Percentiles rank a stretch among this genome's conserved stretches.
These are phyloP conservation scores for Spongilla lacustris DNA, from an alignment of 37 sponge, comb jelly and placozoan genomes.

Conservation along the genomic window DNA sequence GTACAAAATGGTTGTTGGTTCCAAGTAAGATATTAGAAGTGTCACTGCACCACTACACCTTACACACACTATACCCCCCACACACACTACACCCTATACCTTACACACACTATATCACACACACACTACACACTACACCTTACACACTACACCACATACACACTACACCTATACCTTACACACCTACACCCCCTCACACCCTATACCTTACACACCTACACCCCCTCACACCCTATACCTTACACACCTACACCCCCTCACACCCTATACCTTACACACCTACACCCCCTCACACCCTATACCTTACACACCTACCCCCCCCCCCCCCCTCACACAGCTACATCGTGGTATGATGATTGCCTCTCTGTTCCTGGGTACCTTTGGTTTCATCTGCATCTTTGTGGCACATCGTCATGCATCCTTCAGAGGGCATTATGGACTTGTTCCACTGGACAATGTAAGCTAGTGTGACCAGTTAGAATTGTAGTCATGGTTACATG, in stretches of 20 bases:
- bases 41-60: neutral
- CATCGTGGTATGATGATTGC: constrained; percentile 49
- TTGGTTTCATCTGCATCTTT: constrained; percentile 67
- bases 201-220: neutral
- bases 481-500: neutral
- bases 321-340: constrained; percentile 3
- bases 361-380: constrained; percentile 22
- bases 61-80: neutral
- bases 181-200: neutral
- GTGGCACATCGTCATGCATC: constrained; percentile 3
- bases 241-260: neutral
- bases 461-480: neutral
- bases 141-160: constrained; percentile 24
- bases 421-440: neutral
- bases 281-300: constrained; percentile 26
- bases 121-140: constrained; percentile 17
- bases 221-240: too few species aligned
- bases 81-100: too few species aligned
- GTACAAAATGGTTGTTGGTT: constrained; percentile 4
- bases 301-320: neutral
- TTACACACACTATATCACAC: neutral
- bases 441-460: constrained; percentile 15
- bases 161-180: constrained; percentile 14
- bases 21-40: neutral
- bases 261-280: constrained; percentile 36